phyloP scores from a whole-genome alignment of 92 coral and sea anemone species.

The Virgularia gustaviana region DNA sequence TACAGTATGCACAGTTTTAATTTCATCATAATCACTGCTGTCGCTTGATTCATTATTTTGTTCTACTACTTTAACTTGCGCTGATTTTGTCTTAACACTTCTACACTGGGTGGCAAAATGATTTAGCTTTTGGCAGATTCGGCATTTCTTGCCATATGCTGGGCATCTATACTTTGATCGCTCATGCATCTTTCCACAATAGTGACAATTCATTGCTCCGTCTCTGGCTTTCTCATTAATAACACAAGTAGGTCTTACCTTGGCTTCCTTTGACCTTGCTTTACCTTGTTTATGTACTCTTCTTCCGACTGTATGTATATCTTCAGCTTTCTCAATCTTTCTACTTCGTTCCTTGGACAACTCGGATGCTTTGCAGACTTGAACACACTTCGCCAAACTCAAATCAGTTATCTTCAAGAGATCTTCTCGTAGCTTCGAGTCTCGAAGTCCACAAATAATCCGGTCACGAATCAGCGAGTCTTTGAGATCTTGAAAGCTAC shows the following conservation, averaged over 20 bases:
- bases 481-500: not conserved
- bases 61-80: too few relatives aligned
- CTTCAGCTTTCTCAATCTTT: slow-evolving; percentile 15
- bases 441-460: slow-evolving; percentile 44
- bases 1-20: not conserved
- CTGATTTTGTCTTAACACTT: too few relatives aligned
- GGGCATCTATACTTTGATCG: not conserved
- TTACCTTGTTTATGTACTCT: not conserved
- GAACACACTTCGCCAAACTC: slow-evolving; percentile 28
- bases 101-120: too few relatives aligned
- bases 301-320: not conserved
- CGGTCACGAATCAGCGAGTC: slow-evolving; percentile 33
- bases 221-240: slow-evolving; percentile 9
- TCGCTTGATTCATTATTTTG: not conserved
- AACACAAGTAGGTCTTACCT: not conserved
- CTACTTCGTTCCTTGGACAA: slow-evolving; percentile 39
- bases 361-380: slow-evolving; percentile 31
- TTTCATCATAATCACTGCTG: not conserved
- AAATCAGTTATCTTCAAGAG: slow-evolving; percentile 33
- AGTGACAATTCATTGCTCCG: slow-evolving; percentile 15
- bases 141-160: slow-evolving; percentile 17
- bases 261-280: not conserved
- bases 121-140: slow-evolving; percentile 6
- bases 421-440: slow-evolving; percentile 32
- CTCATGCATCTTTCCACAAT: slow-evolving; percentile 32